Evolutionary conservation across 2,888 invertebrate genomes (phyloP).

Genomic region (Philaethria dido): DNA sequence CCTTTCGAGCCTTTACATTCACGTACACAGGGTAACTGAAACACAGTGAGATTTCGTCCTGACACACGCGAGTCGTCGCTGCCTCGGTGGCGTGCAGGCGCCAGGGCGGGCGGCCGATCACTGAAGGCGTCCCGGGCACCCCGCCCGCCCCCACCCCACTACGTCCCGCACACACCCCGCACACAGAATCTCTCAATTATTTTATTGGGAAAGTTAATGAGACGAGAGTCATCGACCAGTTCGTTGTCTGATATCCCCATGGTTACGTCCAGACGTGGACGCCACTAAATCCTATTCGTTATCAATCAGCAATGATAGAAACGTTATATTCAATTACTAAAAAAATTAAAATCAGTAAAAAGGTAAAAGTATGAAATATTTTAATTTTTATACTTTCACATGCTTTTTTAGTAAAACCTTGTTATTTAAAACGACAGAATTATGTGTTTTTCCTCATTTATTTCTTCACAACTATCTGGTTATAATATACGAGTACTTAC

Average conservation of each 20-base stretch:
- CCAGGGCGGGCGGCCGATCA: constrained; percentile 74
- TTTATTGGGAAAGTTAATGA: constrained; percentile 83
- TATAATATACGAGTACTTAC: too few relatives aligned
- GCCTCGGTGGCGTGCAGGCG: constrained; percentile 62
- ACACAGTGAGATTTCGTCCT: constrained; percentile 57
- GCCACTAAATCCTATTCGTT: constrained; percentile 10
- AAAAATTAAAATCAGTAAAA: neutral
- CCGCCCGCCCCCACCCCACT: constrained; percentile 65
- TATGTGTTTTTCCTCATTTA: too few relatives aligned
- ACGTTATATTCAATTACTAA: constrained; percentile 1
- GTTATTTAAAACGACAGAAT: too few relatives aligned
- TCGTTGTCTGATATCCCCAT: constrained; percentile 61
- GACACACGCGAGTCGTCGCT: constrained; percentile 47
- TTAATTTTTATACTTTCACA: too few relatives aligned
- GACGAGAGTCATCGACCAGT: constrained; percentile 70
- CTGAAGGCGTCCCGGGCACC: constrained; percentile 60
- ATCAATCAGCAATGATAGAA: neutral
- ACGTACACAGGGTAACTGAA: constrained; percentile 45
- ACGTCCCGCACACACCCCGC: constrained; percentile 56
- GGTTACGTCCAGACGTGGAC: constrained; percentile 45
- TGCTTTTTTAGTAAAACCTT: too few relatives aligned
- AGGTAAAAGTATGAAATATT: neutral
- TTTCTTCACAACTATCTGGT: too few relatives aligned
- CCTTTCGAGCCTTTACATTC: constrained; percentile 9
- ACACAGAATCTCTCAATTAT: constrained; percentile 80